A percentile compares a stretch with the other conserved stretches of the same genome.
Conservation (phyloP, 2,888 invertebrate species). For the Folsomia candida region DNA sequence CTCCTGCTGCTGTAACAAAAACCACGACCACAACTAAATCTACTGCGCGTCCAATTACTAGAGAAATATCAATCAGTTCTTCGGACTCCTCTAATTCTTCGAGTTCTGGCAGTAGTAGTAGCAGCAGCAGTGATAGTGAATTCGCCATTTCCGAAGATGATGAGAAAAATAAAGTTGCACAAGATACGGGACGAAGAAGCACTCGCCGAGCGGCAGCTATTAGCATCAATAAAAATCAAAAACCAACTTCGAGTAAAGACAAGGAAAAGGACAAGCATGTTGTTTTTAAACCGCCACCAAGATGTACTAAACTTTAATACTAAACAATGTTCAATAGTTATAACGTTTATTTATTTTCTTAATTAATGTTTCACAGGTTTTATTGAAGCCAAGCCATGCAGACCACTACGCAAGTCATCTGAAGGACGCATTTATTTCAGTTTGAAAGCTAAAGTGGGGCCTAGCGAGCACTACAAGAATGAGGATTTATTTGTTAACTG, state of each 20-base stretch:
- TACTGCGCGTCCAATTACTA: no score
- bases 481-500: not conserved
- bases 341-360: not conserved
- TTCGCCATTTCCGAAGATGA: not conserved
- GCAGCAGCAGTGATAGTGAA: not conserved
- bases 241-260: not conserved
- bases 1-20: no score
- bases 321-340: not conserved
- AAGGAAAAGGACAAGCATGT: not conserved
- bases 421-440: not conserved
- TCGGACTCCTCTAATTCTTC: not conserved
- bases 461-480: not conserved
- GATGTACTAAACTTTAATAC: not conserved
- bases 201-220: not conserved
- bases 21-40: no score
- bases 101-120: not conserved
- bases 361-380: not conserved
- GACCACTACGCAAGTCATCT: not conserved
- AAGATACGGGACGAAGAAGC: no score
- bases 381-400: not conserved
- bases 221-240: no score
- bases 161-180: no score
- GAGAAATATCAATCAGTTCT: no score
- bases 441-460: not conserved
- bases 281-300: not conserved